Evolutionary conservation across 2,888 invertebrate species (phyloP).

Genomic region (Andrena minutula): DNA sequence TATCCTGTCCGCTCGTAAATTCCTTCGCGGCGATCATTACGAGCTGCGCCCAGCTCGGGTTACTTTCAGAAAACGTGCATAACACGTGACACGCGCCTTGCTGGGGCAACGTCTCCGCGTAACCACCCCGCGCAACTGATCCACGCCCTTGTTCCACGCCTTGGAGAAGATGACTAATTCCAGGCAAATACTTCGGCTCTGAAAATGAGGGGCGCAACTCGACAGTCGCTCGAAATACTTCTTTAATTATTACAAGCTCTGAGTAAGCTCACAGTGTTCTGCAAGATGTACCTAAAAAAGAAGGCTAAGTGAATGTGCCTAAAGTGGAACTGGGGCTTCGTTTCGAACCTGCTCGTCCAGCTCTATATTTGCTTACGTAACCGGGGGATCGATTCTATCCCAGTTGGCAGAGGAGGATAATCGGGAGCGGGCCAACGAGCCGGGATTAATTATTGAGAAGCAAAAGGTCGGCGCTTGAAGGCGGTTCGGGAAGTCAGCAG

Average conservation of each 20-base stretch:
- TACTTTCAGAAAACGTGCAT: slow-evolving; percentile 38
- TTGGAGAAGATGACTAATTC: too few relatives aligned
- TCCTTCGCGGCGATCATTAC: slow-evolving; percentile 38
- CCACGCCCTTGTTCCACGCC: slow-evolving; percentile 4
- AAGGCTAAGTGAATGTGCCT: background rate
- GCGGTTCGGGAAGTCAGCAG: slow-evolving; percentile 58
- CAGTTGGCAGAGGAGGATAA: slow-evolving; percentile 40
- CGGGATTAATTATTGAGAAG: slow-evolving; percentile 63
- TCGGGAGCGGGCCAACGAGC: slow-evolving; percentile 38
- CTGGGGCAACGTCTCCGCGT: background rate
- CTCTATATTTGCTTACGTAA: slow-evolving; percentile 34
- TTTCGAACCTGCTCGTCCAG: background rate
- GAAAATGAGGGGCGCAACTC: too few relatives aligned
- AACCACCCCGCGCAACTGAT: slow-evolving; percentile 25
- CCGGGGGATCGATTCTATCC: slow-evolving; percentile 43
- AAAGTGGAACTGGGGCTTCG: slow-evolving; percentile 1
- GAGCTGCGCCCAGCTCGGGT: slow-evolving; percentile 19
- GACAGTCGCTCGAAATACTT: too few relatives aligned
- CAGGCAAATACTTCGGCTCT: too few relatives aligned
- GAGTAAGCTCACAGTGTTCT: too few relatives aligned
- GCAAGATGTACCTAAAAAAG: too few relatives aligned
- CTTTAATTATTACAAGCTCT: too few relatives aligned
- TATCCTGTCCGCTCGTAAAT: slow-evolving; percentile 34
- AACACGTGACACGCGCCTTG: slow-evolving; percentile 10
- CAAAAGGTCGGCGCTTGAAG: slow-evolving; percentile 52